Evolutionary conservation across 1,140 invertebrate genomes (phyloP).

Genomic region (Saxidomus purpurata): DNA sequence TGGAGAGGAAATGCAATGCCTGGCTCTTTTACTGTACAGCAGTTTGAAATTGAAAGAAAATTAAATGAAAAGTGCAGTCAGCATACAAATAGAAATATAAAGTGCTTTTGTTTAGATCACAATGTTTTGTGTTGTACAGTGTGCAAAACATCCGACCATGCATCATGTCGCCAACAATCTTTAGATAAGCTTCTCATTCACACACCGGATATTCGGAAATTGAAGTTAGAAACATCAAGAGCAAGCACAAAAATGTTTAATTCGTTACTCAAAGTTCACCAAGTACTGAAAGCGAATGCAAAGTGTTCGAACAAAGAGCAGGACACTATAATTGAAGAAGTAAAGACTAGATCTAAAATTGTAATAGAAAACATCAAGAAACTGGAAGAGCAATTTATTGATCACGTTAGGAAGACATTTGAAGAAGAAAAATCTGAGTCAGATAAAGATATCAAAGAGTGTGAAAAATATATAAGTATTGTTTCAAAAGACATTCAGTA

Average conservation of each 20-base stretch:
- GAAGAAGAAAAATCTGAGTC: background rate
- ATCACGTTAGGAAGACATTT: background rate
- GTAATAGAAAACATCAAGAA: background rate
- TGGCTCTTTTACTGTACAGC: background rate
- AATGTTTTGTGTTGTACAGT: background rate
- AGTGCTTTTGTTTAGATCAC: background rate
- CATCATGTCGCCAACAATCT: background rate
- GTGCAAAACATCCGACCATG: background rate
- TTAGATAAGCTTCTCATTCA: background rate
- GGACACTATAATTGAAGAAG: background rate
- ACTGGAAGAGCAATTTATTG: background rate
- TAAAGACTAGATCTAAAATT: background rate
- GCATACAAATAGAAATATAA: background rate
- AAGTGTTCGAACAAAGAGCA: background rate
- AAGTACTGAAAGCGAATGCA: background rate
- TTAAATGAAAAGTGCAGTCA: background rate
- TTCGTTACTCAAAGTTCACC: background rate
- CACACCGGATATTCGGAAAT: background rate
- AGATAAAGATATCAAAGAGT: background rate
- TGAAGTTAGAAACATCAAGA: background rate
- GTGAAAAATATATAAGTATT: background rate
- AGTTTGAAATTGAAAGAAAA: background rate
- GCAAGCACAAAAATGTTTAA: background rate
- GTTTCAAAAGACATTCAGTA: background rate
- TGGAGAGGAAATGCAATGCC: background rate